Conservation (phyloP, 2,797 vertebrate genomes). For the Notolepis coatsorum region DNA sequence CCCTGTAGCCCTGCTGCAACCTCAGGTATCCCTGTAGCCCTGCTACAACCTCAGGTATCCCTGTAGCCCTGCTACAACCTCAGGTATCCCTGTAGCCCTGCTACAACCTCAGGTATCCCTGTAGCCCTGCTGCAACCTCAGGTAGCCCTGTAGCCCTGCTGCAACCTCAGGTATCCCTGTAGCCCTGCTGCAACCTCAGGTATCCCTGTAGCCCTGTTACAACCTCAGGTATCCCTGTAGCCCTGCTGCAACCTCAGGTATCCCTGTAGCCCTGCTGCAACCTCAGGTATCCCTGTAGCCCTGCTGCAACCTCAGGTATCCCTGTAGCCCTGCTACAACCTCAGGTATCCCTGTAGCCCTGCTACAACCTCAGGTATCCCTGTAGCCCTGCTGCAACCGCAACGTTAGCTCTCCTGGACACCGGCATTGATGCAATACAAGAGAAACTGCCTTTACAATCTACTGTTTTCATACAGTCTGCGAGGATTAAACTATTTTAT, state of each 20-base stretch:
- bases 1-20: constrained; percentile 44
- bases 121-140: constrained; percentile 34
- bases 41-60: constrained; percentile 60
- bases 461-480: constrained; percentile 32
- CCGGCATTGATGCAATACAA: constrained; percentile 12
- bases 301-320: constrained; percentile 49
- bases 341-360: constrained; percentile 51
- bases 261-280: too few species aligned
- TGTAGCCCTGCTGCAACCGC: constrained; percentile 39
- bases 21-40: too few species aligned
- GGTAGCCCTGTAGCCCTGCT: too few species aligned
- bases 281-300: constrained; percentile 54
- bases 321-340: constrained; percentile 42
- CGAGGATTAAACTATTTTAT: constrained; percentile 1
- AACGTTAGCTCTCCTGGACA: constrained; percentile 41
- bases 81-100: too few species aligned
- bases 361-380: constrained; percentile 54
- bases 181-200: constrained; percentile 33
- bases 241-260: constrained; percentile 35
- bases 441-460: constrained; percentile 35
- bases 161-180: constrained; percentile 59
- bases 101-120: constrained; percentile 61
- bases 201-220: too few species aligned
- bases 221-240: constrained; percentile 57
- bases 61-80: constrained; percentile 40